A percentile compares a stretch with the other conserved stretches of the same genome.
Evolutionary conservation across 2,113 vertebrate genomes (phyloP).

Genomic region (Toxotes jaculatrix): DNA sequence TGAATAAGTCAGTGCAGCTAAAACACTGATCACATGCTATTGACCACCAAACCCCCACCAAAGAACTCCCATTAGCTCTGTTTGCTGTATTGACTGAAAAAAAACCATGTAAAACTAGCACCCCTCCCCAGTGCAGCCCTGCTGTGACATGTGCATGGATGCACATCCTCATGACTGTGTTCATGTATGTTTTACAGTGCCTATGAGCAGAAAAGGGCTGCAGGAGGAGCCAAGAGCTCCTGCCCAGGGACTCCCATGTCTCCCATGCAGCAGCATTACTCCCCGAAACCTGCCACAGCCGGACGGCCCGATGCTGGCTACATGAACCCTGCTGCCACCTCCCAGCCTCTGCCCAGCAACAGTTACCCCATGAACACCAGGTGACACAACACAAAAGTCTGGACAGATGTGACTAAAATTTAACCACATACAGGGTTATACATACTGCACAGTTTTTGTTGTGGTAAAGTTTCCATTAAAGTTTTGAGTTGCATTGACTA

Average conservation of each 20-base stretch:
- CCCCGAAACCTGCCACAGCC: conserved; percentile 83
- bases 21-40: conserved; percentile 46
- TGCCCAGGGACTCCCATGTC: conserved; percentile 87
- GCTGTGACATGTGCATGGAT: conserved; percentile 9
- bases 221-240: conserved; percentile 86
- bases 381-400: conserved; percentile 28
- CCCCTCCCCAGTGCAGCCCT: background rate
- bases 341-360: conserved; percentile 86
- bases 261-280: conserved; percentile 88
- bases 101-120: background rate
- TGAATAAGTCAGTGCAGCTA: conserved; percentile 38
- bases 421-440: background rate
- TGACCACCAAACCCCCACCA: conserved; percentile 28
- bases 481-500: background rate
- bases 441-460: no score
- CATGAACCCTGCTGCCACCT: conserved; percentile 85
- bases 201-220: conserved; percentile 90
- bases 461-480: no score
- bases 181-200: conserved; percentile 82
- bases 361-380: conserved; percentile 85
- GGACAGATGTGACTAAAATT: background rate
- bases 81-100: conserved; percentile 57
- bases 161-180: background rate
- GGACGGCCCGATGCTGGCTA: conserved; percentile 88
- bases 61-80: conserved; percentile 39